Percentiles rank a stretch among this genome's conserved stretches.
Conservation (phyloP, 2,888 invertebrate genomes). For the Cantharis rufa region DNA sequence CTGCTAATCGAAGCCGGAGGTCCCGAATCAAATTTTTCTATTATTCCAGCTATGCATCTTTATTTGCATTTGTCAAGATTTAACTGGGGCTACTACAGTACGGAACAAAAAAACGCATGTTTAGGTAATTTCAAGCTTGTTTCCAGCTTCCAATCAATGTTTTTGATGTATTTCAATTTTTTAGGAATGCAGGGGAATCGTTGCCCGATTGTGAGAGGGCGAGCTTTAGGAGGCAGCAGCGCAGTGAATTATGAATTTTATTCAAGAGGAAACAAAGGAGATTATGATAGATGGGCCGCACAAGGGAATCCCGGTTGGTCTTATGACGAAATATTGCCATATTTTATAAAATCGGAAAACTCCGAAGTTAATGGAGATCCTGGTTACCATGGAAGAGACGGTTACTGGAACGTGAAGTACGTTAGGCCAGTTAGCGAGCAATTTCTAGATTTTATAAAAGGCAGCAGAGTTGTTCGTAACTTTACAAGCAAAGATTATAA, state of each 20-base stretch:
- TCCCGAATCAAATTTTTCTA: slow-evolving; percentile 12
- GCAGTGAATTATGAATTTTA: slow-evolving; percentile 33
- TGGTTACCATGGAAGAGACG: slow-evolving; percentile 1
- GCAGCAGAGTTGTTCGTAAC: slow-evolving; percentile 55
- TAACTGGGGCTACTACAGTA: background rate
- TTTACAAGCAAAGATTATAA: slow-evolving; percentile 62
- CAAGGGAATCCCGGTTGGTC: slow-evolving; percentile 61
- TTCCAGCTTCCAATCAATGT: no score
- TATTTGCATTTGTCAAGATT: slow-evolving; percentile 13
- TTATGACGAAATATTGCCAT: background rate
- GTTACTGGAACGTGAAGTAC: background rate
- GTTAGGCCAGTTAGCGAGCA: slow-evolving; percentile 55
- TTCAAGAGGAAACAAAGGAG: slow-evolving; percentile 30
- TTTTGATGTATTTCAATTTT: background rate
- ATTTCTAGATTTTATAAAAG: slow-evolving; percentile 62
- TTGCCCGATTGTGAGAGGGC: slow-evolving; percentile 11
- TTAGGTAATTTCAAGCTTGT: background rate
- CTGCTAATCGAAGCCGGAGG: slow-evolving; percentile 68
- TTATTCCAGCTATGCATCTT: slow-evolving; percentile 12
- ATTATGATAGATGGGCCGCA: slow-evolving; percentile 30
- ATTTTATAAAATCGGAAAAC: background rate
- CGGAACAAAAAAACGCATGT: background rate
- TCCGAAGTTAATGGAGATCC: background rate
- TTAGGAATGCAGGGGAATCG: background rate
- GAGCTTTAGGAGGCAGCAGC: slow-evolving; percentile 31